Percentiles rank a stretch among this genome's conserved stretches.
phyloP scores from a whole-genome alignment of 2,888 invertebrate species.

The Oscheius sp. region DNA sequence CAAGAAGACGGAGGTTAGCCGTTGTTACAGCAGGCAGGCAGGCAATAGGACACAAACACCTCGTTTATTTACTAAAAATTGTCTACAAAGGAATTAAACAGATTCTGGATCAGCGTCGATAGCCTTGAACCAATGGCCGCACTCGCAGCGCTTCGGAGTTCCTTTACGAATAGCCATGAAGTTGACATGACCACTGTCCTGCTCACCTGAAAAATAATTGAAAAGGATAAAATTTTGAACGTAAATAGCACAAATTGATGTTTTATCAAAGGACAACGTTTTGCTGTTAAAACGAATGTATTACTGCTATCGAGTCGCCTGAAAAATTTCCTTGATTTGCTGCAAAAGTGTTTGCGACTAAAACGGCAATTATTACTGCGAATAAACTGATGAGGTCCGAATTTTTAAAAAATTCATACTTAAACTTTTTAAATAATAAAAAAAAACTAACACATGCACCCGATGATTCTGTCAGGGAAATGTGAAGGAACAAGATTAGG shows the following conservation, averaged over 20 bases:
- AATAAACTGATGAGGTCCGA: no score
- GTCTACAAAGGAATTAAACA: conserved; percentile 51
- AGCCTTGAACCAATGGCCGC: conserved; percentile 86
- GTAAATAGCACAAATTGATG: no score
- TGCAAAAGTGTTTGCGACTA: no score
- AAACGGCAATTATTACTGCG: no score
- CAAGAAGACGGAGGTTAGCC: no score
- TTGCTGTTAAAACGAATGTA: no score
- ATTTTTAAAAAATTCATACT: no score
- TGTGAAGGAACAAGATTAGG: conserved; percentile 91
- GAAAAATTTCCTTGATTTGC: no score
- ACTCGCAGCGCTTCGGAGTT: conserved; percentile 83
- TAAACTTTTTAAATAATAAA: neutral
- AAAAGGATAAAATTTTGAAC: no score
- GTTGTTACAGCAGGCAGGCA: no score
- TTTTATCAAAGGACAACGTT: no score
- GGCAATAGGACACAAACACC: conserved; percentile 12
- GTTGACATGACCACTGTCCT: conserved; percentile 86
- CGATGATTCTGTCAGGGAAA: conserved; percentile 87
- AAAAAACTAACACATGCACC: conserved; percentile 82
- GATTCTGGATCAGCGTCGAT: conserved; percentile 74
- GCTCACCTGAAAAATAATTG: conserved; percentile 77
- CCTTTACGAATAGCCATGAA: conserved; percentile 96
- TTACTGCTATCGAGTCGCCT: no score
- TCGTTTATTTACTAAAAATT: conserved; percentile 32